Evolutionary conservation across 2,888 invertebrate genomes (phyloP).

Genomic region (Eristalis pertinax): DNA sequence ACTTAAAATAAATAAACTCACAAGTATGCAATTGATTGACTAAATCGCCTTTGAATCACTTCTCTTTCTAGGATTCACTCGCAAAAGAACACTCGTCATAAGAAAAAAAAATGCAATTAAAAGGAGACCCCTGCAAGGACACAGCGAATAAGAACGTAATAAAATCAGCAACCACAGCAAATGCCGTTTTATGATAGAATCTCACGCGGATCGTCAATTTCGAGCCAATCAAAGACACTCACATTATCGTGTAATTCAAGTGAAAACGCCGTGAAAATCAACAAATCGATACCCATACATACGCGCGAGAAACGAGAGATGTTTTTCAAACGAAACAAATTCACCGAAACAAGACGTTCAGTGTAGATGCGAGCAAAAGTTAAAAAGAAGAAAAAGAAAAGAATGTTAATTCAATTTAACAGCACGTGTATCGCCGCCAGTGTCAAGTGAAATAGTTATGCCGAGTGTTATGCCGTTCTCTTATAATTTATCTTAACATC

Average conservation of each 20-base stretch:
- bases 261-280: background rate
- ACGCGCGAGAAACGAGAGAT: background rate
- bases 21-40: background rate
- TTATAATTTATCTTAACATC: background rate
- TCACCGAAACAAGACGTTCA: background rate
- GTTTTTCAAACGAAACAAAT: background rate
- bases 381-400: background rate
- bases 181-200: slow-evolving; percentile 1
- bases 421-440: background rate
- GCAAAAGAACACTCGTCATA: background rate
- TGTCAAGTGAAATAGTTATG: background rate
- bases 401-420: background rate
- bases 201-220: background rate
- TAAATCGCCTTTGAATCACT: background rate
- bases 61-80: background rate
- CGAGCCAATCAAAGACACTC: background rate
- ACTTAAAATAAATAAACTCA: too few relatives aligned
- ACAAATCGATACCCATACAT: background rate
- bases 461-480: background rate
- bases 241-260: background rate
- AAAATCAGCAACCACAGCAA: background rate
- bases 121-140: background rate
- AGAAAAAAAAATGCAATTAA: background rate
- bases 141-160: background rate
- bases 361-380: background rate